A percentile compares a stretch with the other conserved stretches of the same genome.
Evolutionary conservation across 1,140 invertebrate genomes (phyloP).

Genomic region (Drosophila baimaii): DNA sequence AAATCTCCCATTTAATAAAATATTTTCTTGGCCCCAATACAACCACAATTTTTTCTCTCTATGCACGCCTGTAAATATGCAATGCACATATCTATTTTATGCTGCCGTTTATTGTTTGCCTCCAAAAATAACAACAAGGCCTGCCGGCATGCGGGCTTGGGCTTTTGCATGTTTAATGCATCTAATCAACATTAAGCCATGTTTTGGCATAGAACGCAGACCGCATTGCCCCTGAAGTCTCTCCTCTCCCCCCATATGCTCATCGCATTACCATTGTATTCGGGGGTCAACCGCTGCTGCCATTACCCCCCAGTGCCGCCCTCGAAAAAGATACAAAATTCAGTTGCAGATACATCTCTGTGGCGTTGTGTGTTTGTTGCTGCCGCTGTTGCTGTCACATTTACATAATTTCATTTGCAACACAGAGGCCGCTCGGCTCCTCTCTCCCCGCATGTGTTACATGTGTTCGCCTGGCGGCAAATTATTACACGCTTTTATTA

Average conservation of each 20-base stretch:
- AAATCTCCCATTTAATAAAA: too few species aligned
- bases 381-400: slow-evolving; percentile 69
- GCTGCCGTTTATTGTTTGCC: slow-evolving; percentile 58
- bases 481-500: slow-evolving; percentile 76
- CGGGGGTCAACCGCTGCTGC: slow-evolving; percentile 52
- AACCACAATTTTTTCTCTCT: background rate
- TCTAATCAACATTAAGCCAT: slow-evolving; percentile 79
- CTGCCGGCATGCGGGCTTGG: slow-evolving; percentile 47
- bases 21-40: too few species aligned
- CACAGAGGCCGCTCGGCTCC: slow-evolving; percentile 41
- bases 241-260: background rate
- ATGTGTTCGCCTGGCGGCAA: slow-evolving; percentile 34
- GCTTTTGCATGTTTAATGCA: slow-evolving; percentile 76
- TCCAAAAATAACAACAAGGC: slow-evolving; percentile 37
- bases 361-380: slow-evolving; percentile 4
- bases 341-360: slow-evolving; percentile 46
- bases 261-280: slow-evolving; percentile 51
- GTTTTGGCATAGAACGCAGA: slow-evolving; percentile 57
- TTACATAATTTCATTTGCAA: slow-evolving; percentile 82
- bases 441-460: background rate
- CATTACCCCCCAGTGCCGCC: slow-evolving; percentile 4
- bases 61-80: slow-evolving; percentile 13
- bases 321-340: slow-evolving; percentile 43
- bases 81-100: slow-evolving; percentile 57
- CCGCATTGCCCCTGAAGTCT: slow-evolving; percentile 20